Conservation (phyloP, 2,797 vertebrate genomes). For the Babyrousa celebensis region DNA sequence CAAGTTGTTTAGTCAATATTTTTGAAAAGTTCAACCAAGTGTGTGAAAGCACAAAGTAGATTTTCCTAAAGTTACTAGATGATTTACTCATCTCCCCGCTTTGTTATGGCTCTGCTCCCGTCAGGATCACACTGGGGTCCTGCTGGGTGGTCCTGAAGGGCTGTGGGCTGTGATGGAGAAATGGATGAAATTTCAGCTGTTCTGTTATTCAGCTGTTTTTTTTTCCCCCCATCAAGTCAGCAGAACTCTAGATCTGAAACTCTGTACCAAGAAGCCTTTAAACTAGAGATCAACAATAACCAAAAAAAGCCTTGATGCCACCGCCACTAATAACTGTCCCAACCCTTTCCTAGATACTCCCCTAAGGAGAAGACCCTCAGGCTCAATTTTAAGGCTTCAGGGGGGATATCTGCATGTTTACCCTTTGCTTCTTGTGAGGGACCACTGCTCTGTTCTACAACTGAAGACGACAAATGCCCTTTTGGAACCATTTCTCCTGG, state of each 20-base stretch:
- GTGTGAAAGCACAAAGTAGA: conserved; percentile 78
- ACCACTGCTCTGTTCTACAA: not conserved
- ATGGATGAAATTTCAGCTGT: not conserved
- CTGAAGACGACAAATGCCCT: not conserved
- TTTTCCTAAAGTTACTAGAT: conserved; percentile 64
- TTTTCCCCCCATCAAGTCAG: not conserved
- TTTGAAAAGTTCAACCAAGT: conserved; percentile 87
- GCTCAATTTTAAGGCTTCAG: not conserved
- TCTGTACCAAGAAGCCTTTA: conserved; percentile 1
- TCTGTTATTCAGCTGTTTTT: conserved; percentile 6
- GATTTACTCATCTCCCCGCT: not conserved
- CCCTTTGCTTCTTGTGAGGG: not conserved
- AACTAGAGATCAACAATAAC: not conserved
- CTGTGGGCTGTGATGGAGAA: not conserved
- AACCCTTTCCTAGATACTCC: not conserved
- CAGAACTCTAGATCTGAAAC: conserved; percentile 61
- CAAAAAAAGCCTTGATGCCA: not conserved
- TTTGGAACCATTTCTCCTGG: conserved; percentile 1
- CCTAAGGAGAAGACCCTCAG: not conserved
- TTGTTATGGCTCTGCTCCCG: not conserved
- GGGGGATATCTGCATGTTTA: not conserved
- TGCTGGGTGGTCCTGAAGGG: not conserved
- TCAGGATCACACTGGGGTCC: not conserved
- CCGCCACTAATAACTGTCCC: not conserved
- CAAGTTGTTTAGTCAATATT: conserved; percentile 86